Conservation (phyloP, 2,797 vertebrate genomes). For the Gallinago stenura region DNA sequence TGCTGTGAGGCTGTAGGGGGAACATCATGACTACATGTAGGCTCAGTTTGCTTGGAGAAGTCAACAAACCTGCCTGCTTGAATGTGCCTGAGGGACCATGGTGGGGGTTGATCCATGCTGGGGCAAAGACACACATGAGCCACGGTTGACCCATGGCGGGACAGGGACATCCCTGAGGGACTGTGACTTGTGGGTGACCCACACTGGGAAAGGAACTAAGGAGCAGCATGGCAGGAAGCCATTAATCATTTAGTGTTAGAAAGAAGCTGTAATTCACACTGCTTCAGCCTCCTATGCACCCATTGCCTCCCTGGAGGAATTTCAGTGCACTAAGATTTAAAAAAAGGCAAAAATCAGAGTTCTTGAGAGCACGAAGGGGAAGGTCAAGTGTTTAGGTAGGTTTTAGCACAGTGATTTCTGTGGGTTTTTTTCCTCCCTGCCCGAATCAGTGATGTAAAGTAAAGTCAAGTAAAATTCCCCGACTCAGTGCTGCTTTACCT, state of each 20-base stretch:
- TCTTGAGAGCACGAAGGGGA: background rate
- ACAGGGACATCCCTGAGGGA: background rate
- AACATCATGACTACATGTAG: background rate
- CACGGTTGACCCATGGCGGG: background rate
- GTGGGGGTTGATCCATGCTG: background rate
- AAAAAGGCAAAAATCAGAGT: background rate
- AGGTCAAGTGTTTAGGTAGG: background rate
- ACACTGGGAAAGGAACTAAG: background rate
- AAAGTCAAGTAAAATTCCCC: slow-evolving; percentile 2
- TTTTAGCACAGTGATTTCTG: background rate
- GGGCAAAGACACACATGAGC: background rate
- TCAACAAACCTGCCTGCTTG: background rate
- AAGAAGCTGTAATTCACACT: background rate
- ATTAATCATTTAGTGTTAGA: background rate
- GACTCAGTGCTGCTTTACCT: background rate
- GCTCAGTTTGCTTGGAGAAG: background rate
- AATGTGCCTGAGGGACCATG: background rate
- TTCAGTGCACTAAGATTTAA: background rate
- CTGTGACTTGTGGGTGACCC: background rate
- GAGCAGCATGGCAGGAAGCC: background rate
- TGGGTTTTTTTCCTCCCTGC: background rate
- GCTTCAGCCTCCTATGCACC: background rate
- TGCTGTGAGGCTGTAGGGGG: background rate
- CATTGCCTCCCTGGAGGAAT: background rate
- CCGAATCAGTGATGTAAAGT: background rate